These are phyloP conservation scores for Montipora capitata DNA, from an alignment of 92 coral and sea anemone genomes.

Conservation along the genomic window DNA sequence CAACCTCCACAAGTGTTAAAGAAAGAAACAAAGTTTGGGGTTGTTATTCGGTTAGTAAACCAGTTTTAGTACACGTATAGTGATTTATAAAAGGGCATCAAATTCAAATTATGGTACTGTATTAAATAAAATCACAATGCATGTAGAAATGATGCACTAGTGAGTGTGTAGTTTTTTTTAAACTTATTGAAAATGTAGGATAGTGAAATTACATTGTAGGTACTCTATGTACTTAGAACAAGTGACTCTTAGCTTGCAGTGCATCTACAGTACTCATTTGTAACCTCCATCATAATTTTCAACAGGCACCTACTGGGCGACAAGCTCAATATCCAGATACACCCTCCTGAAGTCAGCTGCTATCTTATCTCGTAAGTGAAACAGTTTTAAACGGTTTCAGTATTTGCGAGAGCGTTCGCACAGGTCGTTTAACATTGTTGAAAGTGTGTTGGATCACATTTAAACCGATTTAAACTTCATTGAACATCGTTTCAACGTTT, in stretches of 20 bases:
- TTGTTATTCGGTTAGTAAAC: slow-evolving; percentile 81
- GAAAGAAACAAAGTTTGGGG: slow-evolving; percentile 93
- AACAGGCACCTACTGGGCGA: slow-evolving; percentile 91
- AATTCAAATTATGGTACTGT: too few relatives aligned
- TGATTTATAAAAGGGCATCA: too few relatives aligned
- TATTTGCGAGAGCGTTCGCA: too few relatives aligned
- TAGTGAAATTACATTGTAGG: too few relatives aligned
- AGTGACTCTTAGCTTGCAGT: not conserved
- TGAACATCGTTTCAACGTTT: too few relatives aligned
- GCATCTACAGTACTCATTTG: not conserved
- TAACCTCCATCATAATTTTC: not conserved
- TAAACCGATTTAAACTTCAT: not conserved
- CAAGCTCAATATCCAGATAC: slow-evolving; percentile 87
- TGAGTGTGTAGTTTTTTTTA: too few relatives aligned
- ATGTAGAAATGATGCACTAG: too few relatives aligned
- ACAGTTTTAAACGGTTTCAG: not conserved
- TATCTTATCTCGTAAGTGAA: slow-evolving; percentile 91
- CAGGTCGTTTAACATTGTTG: too few relatives aligned
- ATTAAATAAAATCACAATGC: too few relatives aligned
- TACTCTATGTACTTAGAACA: too few relatives aligned
- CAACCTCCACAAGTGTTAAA: slow-evolving; percentile 98
- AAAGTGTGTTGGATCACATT: too few relatives aligned
- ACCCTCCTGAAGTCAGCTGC: slow-evolving; percentile 94
- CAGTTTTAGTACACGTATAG: not conserved
- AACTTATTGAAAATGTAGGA: too few relatives aligned